Evolutionary conservation across 2,113 vertebrate genomes (phyloP).

Genomic region (Gallinago paraguaiae): DNA sequence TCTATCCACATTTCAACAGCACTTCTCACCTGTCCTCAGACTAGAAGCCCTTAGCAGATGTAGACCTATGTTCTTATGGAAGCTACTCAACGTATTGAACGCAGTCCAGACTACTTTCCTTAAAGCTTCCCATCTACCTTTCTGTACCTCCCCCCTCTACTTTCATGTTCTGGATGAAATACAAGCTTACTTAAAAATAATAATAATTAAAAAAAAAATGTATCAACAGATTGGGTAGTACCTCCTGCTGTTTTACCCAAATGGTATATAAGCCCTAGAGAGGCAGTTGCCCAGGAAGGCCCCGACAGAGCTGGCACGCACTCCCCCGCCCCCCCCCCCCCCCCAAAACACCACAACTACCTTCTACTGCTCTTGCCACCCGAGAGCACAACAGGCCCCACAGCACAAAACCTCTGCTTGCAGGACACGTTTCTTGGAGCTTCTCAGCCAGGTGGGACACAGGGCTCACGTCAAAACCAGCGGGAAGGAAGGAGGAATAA

Average conservation of each 20-base stretch:
- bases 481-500: neutral
- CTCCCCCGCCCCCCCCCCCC: no score
- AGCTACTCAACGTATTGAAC: neutral
- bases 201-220: rapidly evolving
- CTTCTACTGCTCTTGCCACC: neutral
- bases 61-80: rapidly evolving
- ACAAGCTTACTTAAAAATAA: neutral
- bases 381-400: neutral
- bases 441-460: neutral
- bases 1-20: rapidly evolving
- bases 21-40: neutral
- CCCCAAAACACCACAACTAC: neutral
- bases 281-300: no score
- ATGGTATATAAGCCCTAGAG: neutral
- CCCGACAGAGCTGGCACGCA: neutral
- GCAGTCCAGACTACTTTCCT: neutral
- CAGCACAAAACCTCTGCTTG: neutral
- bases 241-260: rapidly evolving
- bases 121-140: neutral
- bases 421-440: rapidly evolving
- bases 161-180: neutral
- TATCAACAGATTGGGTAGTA: rapidly evolving
- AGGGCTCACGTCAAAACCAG: rapidly evolving
- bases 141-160: neutral
- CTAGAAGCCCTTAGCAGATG: rapidly evolving